A percentile compares a stretch with the other conserved stretches of the same genome.
Conservation (phyloP, 2,888 invertebrate species). For the Drosophila paracracens region DNA sequence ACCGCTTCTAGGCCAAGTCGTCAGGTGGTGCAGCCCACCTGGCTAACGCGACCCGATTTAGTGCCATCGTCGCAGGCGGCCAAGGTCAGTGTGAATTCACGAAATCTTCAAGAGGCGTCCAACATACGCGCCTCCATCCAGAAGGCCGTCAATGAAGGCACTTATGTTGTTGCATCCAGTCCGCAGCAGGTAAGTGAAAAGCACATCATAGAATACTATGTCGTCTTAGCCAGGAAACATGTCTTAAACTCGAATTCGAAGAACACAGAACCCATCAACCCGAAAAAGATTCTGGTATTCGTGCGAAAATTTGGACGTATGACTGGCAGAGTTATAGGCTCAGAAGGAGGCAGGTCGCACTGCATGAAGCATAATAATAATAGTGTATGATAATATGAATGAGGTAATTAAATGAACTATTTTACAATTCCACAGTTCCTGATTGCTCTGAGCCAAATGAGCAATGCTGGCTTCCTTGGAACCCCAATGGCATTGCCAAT, state of each 20-base stretch:
- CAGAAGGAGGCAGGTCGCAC: neutral
- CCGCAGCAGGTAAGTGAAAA: conserved; percentile 60
- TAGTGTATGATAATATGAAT: neutral
- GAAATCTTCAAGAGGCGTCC: conserved; percentile 69
- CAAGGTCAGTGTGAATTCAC: conserved; percentile 61
- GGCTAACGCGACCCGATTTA: conserved; percentile 55
- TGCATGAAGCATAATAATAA: neutral
- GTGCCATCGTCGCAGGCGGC: conserved; percentile 7
- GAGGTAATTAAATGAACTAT: neutral
- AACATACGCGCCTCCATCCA: conserved; percentile 69
- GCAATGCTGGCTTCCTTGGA: neutral
- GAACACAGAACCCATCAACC: neutral
- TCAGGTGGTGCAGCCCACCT: conserved; percentile 73
- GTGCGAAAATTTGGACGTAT: neutral
- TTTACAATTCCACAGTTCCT: conserved; percentile 38
- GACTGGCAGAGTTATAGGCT: neutral
- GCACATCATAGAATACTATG: neutral
- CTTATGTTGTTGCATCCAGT: conserved; percentile 63
- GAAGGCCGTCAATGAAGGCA: conserved; percentile 68
- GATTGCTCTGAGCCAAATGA: conserved; percentile 11
- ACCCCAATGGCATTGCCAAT: conserved; percentile 10
- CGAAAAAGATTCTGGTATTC: neutral
- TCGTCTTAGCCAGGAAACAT: neutral
- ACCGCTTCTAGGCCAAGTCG: conserved; percentile 33
- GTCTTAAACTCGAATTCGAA: neutral